Evolutionary conservation across 1,140 invertebrate genomes (phyloP), one percentile per base, ranked within the genome.

Genomic region (Ceratosolen solmsi): DNA sequence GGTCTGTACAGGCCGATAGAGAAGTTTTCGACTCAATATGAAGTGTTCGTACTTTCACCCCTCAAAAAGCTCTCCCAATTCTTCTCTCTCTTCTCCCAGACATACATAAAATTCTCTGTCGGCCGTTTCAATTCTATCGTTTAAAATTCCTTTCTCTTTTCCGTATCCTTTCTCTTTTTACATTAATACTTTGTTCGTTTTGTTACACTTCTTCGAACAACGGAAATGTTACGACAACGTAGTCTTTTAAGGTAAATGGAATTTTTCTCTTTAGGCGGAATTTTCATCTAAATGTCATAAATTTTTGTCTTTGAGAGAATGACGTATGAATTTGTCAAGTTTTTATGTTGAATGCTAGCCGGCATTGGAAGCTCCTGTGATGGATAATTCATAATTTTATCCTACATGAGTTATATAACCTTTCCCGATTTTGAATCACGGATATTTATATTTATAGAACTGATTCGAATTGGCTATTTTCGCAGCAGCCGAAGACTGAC

Each of bases 371-470:
- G 58, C 36, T 51, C 38, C 46, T 22, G 7, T 20, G 13, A 46
- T 38, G 71, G 74, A 74, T 80, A 74, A 80, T 80, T 74, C 20
- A 27, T 20, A 46, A n/a, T 15, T 74, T 49, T 65, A 33, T 65
- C 38, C 13, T 15, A 51, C 49, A 49, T 22, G 38, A 72, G 30
- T 17, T 73, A 63, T n/a, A n/a, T 25, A 51, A 68, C 30, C 17
- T 75, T 17, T n/a, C 22, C 2, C 27, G 27, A 9, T 46, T 65
- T 63, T 30, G 58, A 75, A 80, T 74, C 41, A 54, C 15, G n/a
- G 2, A 30, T 9, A 65, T 74, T 54, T 74, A 80, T 80, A 80
- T 80, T 80, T 75, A 80, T 65, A 60, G 79, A 68, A 75, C 49
- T 56, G 70, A n/a, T 63, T 27, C 25, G 38, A 49, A 78, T n/a